Evolutionary conservation across 1,140 invertebrate species (phyloP).

Genomic region (Brachionus rotundiformis): DNA sequence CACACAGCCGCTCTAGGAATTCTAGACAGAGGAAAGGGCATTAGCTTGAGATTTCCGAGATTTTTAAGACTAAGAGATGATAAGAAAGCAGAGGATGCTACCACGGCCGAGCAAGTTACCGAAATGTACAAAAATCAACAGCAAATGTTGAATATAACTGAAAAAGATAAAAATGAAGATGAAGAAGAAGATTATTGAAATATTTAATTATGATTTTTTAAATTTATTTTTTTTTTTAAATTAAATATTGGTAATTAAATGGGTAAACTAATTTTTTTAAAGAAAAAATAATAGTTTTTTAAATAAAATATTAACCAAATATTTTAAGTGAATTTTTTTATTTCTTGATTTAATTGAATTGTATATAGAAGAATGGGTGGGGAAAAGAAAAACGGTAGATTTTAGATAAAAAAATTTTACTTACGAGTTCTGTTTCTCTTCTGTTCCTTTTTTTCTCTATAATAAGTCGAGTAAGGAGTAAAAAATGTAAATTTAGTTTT

Average conservation of each 20-base stretch:
- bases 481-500: too few species aligned
- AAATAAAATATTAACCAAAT: too few species aligned
- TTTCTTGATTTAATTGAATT: too few species aligned
- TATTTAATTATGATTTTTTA: background rate
- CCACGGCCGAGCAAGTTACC: slow-evolving; percentile 78
- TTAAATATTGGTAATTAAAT: background rate
- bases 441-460: too few species aligned
- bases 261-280: too few species aligned
- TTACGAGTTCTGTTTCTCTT: too few species aligned
- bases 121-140: slow-evolving; percentile 51
- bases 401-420: too few species aligned
- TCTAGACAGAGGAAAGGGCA: slow-evolving; percentile 85
- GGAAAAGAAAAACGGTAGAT: too few species aligned
- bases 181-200: slow-evolving; percentile 27
- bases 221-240: background rate
- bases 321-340: too few species aligned
- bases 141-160: slow-evolving; percentile 46
- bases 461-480: too few species aligned
- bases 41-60: slow-evolving; percentile 91
- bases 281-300: too few species aligned
- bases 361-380: too few species aligned
- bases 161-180: slow-evolving; percentile 7
- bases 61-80: slow-evolving; percentile 90
- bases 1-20: slow-evolving; percentile 86
- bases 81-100: slow-evolving; percentile 88